Conservation (phyloP, 2,888 invertebrate species). For the Fragum sueziense region DNA sequence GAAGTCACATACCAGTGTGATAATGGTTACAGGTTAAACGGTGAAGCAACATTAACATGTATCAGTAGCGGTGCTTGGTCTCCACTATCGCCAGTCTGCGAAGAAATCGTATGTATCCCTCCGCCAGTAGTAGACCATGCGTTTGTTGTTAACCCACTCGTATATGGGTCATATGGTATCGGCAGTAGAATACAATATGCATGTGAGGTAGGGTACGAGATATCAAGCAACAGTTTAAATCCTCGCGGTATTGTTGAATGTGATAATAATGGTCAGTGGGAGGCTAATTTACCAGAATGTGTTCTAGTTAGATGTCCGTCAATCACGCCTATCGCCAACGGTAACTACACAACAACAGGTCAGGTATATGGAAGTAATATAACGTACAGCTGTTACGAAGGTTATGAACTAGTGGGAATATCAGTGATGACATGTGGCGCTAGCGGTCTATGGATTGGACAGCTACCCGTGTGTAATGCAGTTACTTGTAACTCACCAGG, state of each 20-base stretch:
- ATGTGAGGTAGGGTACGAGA: conserved; percentile 68
- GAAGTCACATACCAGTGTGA: conserved; percentile 89
- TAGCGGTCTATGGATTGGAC: conserved; percentile 69
- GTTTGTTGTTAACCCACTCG: conserved; percentile 35
- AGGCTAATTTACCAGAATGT: conserved; percentile 70
- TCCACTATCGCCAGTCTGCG: conserved; percentile 46
- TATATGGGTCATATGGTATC: conserved; percentile 45
- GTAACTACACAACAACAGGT: conserved; percentile 44
- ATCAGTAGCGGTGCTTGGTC: conserved; percentile 66
- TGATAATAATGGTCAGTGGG: conserved; percentile 76
- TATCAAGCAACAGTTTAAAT: conserved; percentile 60
- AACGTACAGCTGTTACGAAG: conserved; percentile 70
- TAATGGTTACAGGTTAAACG: conserved; percentile 82
- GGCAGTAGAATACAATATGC: conserved; percentile 54
- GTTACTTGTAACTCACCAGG: conserved; percentile 62
- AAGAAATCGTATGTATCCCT: conserved; percentile 44
- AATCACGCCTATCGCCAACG: conserved; percentile 54
- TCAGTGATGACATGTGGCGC: conserved; percentile 63
- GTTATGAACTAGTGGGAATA: conserved; percentile 66
- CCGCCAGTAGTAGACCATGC: conserved; percentile 41
- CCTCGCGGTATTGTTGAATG: conserved; percentile 69
- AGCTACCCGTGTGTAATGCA: conserved; percentile 60
- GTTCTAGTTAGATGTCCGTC: conserved; percentile 49
- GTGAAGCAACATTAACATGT: conserved; percentile 67
- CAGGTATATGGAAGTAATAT: conserved; percentile 74